Percentiles rank a stretch among this genome's conserved stretches.
These are phyloP conservation scores for Mactromeris polynyma DNA, from an alignment of 2,888 invertebrate genomes.

Conservation along the genomic window DNA sequence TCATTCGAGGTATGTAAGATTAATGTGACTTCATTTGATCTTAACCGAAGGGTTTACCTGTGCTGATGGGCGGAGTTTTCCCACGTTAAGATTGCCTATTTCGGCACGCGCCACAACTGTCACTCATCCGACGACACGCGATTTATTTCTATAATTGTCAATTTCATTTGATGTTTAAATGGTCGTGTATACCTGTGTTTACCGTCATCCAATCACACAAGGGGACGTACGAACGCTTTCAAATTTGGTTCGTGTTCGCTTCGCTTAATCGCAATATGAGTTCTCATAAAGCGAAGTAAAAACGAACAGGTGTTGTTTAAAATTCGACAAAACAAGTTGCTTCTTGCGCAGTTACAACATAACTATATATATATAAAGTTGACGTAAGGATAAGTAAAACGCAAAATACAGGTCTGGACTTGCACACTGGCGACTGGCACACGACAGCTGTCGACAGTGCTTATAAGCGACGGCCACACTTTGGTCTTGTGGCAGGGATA, in stretches of 20 bases:
- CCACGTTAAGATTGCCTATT: slow-evolving; percentile 64
- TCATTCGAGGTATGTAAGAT: slow-evolving; percentile 67
- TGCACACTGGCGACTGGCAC: slow-evolving; percentile 27
- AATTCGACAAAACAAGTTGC: slow-evolving; percentile 38
- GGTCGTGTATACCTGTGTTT: slow-evolving; percentile 37
- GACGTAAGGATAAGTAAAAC: slow-evolving; percentile 22
- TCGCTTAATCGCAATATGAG: slow-evolving; percentile 37
- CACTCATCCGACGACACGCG: slow-evolving; percentile 65
- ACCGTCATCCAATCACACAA: slow-evolving; percentile 50
- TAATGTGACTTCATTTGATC: slow-evolving; percentile 58
- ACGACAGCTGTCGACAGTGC: slow-evolving; percentile 18
- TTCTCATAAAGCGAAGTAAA: slow-evolving; percentile 30
- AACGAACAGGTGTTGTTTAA: slow-evolving; percentile 23
- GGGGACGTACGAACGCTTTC: background rate
- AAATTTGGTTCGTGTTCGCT: slow-evolving; percentile 20
- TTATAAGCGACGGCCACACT: slow-evolving; percentile 21
- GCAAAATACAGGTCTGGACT: slow-evolving; percentile 29
- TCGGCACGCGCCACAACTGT: slow-evolving; percentile 69
- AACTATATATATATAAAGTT: background rate
- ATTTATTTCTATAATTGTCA: slow-evolving; percentile 56
- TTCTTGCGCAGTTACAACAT: slow-evolving; percentile 28
- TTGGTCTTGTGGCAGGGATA: slow-evolving; percentile 15
- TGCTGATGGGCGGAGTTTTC: slow-evolving; percentile 71
- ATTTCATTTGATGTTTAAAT: slow-evolving; percentile 59
- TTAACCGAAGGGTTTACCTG: slow-evolving; percentile 57